Percentiles rank a stretch among this genome's conserved stretches.
These are phyloP conservation scores for Brotula barbata DNA, from an alignment of 2,797 vertebrate genomes.

Conservation along the genomic window DNA sequence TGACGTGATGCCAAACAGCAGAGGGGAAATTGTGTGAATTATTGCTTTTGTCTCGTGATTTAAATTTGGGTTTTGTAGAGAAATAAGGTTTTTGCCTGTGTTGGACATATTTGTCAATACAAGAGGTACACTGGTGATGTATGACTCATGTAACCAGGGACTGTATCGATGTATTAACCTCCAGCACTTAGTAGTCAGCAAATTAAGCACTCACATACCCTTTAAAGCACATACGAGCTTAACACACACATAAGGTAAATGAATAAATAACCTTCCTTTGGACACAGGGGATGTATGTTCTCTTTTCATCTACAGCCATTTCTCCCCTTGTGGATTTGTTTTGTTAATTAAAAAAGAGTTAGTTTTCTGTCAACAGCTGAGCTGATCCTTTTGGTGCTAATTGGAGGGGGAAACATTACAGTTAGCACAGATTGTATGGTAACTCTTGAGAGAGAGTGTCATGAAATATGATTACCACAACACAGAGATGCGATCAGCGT, in stretches of 20 bases:
- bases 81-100: constrained; percentile 47
- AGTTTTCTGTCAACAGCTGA: constrained; percentile 14
- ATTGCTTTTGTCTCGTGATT: constrained; percentile 10
- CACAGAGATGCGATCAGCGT: constrained; percentile 52
- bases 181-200: constrained; percentile 29
- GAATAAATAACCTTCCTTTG: constrained; percentile 12
- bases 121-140: constrained; percentile 40
- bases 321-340: neutral
- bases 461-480: constrained; percentile 60
- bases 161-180: constrained; percentile 43
- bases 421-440: constrained; percentile 47
- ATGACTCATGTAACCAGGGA: constrained; percentile 47
- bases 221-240: constrained; percentile 14
- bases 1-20: constrained; percentile 10
- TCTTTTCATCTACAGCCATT: too few species aligned
- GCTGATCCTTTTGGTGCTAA: constrained; percentile 52
- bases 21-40: neutral
- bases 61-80: constrained; percentile 13
- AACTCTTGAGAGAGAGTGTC: constrained; percentile 48
- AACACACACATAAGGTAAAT: constrained; percentile 13
- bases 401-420: constrained; percentile 14
- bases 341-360: constrained; percentile 16
- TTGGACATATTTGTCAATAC: constrained; percentile 36
- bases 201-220: constrained; percentile 16
- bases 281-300: too few species aligned